Conservation (phyloP, 2,113 vertebrate genomes). For the Ranitomeya variabilis region DNA sequence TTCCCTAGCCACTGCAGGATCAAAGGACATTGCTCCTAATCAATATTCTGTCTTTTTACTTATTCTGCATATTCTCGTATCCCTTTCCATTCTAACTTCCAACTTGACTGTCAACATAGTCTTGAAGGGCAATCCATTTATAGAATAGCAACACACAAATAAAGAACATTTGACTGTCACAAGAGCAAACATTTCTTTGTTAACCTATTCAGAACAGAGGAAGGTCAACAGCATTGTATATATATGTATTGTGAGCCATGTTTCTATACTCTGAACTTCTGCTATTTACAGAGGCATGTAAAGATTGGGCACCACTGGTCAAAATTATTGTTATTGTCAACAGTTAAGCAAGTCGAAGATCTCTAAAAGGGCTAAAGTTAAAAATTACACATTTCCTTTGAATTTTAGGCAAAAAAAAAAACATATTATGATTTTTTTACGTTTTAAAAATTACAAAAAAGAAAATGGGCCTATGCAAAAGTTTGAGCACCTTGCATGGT, state of each 20-base stretch:
- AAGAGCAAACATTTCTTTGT: slow-evolving; percentile 2
- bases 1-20: neutral
- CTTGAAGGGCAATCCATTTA: slow-evolving; percentile 50
- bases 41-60: slow-evolving; percentile 51
- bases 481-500: too few relatives aligned
- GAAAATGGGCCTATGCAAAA: too few relatives aligned
- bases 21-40: slow-evolving; percentile 28
- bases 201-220: neutral
- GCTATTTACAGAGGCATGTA: too few relatives aligned
- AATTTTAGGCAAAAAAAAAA: too few relatives aligned
- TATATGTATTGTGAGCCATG: neutral
- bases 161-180: neutral
- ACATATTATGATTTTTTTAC: too few relatives aligned
- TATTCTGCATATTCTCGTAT: slow-evolving; percentile 44
- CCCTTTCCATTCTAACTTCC: slow-evolving; percentile 36
- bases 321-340: too few relatives aligned
- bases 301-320: too few relatives aligned
- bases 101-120: slow-evolving; percentile 13
- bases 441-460: too few relatives aligned
- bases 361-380: too few relatives aligned
- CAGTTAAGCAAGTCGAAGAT: too few relatives aligned
- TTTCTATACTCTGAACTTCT: neutral
- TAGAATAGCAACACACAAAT: neutral
- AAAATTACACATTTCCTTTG: too few relatives aligned
- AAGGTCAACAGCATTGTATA: neutral